Percentiles rank a stretch among this genome's conserved stretches.
Evolutionary conservation across 2,113 vertebrate species (phyloP).

Genomic region (Marcusenius ussheri): DNA sequence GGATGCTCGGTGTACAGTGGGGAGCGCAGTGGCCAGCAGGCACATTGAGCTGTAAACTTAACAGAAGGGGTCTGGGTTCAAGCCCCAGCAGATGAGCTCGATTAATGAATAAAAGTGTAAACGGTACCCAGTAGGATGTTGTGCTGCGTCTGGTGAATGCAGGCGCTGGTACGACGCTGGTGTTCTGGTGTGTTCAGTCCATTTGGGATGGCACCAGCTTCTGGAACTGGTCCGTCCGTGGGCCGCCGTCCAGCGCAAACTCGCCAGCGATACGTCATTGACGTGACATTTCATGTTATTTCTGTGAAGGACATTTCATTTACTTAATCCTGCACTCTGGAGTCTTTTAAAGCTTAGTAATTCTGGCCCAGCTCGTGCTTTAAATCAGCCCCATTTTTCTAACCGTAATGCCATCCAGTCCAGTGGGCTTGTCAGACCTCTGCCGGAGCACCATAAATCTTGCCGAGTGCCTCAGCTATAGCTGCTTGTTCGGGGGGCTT

Average conservation of each 20-base stretch:
- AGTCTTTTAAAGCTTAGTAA: neutral
- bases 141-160: neutral
- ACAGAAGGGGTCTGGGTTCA: neutral
- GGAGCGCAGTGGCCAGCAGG: neutral
- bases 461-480: neutral
- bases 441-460: neutral
- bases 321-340: neutral
- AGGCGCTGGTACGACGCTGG: neutral
- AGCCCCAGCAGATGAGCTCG: neutral
- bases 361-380: neutral
- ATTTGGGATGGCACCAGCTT: neutral
- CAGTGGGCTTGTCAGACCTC: constrained; percentile 8
- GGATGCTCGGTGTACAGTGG: neutral
- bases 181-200: neutral
- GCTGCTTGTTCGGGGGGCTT: neutral
- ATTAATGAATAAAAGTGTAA: neutral
- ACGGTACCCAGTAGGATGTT: neutral
- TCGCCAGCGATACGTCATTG: neutral
- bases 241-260: neutral
- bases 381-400: constrained; percentile 22
- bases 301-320: constrained; percentile 6
- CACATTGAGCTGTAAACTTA: neutral
- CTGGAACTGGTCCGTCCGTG: neutral
- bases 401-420: neutral
- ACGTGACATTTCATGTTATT: neutral